Base-by-base conservation (phyloP, 2,888 invertebrate genomes). In the Pogonocherus hispidulus region DNA sequence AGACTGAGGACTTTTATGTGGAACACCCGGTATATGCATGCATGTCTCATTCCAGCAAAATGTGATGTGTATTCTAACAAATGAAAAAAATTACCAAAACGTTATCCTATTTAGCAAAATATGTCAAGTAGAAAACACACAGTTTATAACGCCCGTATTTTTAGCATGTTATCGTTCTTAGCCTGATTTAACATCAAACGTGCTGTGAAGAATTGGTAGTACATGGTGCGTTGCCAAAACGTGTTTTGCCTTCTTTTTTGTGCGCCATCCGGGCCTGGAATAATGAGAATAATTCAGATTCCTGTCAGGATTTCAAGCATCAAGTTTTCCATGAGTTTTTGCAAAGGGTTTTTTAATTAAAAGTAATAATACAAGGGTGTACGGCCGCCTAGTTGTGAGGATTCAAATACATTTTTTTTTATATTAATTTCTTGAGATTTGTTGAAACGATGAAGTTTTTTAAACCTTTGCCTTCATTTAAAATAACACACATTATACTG, bases 201-300 rank as follows among this genome's bases (percentile, higher is more conserved):
- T 41, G 64, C 37, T 46, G 37, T 60, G 19, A 65, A 65, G 49
- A 54, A 63, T 54, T 41, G 14, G 52, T 32, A 35, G n/a, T 23
- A 41, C 41, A 41, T 20, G 51, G 20, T 14, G n/a, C 54, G 46
- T 35, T 47, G 46, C 63, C 54, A 55, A 35, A 11, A 65, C 41
- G 20, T 27, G 27, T 46, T 41, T 41, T 59, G 8, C 5, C n/a
- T n/a, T 32, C 8, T 37, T 55, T 55, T 41, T 37, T 55, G 20
- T 20, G 35, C 35, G 23, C 19, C 20, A 32, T 51, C 16, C 35
- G 23, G 46, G 27, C 20, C 35, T 22, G 37, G 27, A 19, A 22
- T 35, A 55, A 19, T 55, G 35, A n/a, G 55, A 55, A 37, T 55
- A 55, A 55, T 41, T 37, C 37, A 37, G 37, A 55, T 55, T 41